These are phyloP conservation scores for Andrena marginata DNA, from an alignment of 2,888 invertebrate genomes.

Conservation along the genomic window DNA sequence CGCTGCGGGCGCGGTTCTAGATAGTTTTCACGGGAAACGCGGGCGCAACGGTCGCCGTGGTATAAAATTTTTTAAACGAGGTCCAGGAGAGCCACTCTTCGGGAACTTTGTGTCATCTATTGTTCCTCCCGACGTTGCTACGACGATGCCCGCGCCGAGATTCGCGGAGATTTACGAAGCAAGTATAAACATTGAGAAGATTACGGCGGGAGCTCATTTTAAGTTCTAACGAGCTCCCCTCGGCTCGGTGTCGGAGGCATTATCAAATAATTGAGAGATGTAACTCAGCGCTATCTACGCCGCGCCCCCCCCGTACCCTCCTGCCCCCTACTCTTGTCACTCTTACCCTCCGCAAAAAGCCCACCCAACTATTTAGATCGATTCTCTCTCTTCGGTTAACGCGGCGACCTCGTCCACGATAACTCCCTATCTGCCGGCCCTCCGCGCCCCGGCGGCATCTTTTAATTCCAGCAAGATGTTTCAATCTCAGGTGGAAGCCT, in stretches of 20 bases:
- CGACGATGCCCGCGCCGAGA: slow-evolving; percentile 70
- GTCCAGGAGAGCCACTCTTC: slow-evolving; percentile 53
- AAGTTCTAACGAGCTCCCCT: slow-evolving; percentile 85
- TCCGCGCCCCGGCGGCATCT: not conserved
- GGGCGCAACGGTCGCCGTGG: not conserved
- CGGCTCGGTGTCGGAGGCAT: slow-evolving; percentile 83
- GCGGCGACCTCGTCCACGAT: slow-evolving; percentile 1
- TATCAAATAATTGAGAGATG: slow-evolving; percentile 85
- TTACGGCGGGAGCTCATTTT: slow-evolving; percentile 84
- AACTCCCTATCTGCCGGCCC: slow-evolving; percentile 7
- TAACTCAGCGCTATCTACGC: slow-evolving; percentile 83
- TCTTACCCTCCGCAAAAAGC: slow-evolving; percentile 52
- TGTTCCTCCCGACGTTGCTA: slow-evolving; percentile 66
- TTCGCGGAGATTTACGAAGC: slow-evolving; percentile 82
- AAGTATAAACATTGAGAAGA: slow-evolving; percentile 85
- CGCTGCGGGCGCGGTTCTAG: not conserved
- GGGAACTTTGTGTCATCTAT: slow-evolving; percentile 81
- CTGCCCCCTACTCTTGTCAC: slow-evolving; percentile 54
- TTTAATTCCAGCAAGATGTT: not conserved
- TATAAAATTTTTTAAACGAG: slow-evolving; percentile 57
- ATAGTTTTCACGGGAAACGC: slow-evolving; percentile 20
- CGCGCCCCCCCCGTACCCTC: slow-evolving; percentile 75
- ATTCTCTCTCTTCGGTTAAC: slow-evolving; percentile 24
- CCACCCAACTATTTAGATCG: slow-evolving; percentile 24
- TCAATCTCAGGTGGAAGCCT: not conserved